Evolutionary conservation across 2,113 vertebrate genomes (phyloP), one percentile per base, ranked within the genome.

Genomic region (Alligator sinensis): DNA sequence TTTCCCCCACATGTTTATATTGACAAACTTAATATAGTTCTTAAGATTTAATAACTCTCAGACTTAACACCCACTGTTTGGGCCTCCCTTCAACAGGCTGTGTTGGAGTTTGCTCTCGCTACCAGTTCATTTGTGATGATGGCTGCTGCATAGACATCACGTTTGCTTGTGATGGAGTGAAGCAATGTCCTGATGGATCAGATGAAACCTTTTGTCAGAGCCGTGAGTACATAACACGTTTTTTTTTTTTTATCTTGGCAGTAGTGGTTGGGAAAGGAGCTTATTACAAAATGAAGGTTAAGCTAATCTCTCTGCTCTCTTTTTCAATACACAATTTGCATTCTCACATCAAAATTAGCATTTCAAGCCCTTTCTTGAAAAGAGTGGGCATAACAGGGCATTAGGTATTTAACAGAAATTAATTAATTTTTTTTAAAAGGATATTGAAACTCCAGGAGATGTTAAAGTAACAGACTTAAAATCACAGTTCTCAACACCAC

Each of bases 141-240:
- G 99, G 99, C 91, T 99, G 99, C 97, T 99, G 99, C 80, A 98
- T 99, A 30, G 99, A 99, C 97, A 99, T 99, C 97, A 99, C 98
- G 0, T 98, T 99, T 80, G 99, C 99, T 5, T 99, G 99, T 1
- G 99, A 99, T 19, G 99, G 99, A 16, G 98, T 98, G 84, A 98
- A 98, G 11, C 99, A 99, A 78, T 99, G 99, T 87, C 98, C 99
- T 0, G 99, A 99, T 25, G 98, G 98, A 55, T 99, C 99, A 0
- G 99, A 99, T 4, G 99, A 99, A 95, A 98, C 98, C 70, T 99
- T 99, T 98, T 99, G 99, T 95, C 98, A 98, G 68, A 98, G 98
- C 61, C 93, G 99, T 99, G 97, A 98, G 98, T 98, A 22, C 8
- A 4, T 38, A 1, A 0, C 25, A 16, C 17, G 47, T 15, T 25